Conservation (phyloP, 2,797 vertebrate genomes). For the Melanotaenia boesemani region DNA sequence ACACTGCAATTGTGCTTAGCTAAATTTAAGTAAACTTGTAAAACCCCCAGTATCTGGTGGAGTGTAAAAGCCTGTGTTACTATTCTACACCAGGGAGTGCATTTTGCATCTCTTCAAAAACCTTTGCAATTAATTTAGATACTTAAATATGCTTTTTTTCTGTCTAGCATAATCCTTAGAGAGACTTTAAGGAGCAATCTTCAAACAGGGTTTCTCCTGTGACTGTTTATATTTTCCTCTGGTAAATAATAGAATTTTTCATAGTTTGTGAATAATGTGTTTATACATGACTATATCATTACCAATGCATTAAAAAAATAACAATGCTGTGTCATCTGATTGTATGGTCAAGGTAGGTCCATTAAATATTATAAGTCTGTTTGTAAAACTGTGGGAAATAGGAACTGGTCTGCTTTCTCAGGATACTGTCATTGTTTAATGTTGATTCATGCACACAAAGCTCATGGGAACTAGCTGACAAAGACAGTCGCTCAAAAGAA, state of each 20-base stretch:
- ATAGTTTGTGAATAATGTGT: background rate
- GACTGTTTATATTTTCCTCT: background rate
- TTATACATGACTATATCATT: background rate
- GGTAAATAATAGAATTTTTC: background rate
- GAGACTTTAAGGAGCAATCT: background rate
- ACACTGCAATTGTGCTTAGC: too few species aligned
- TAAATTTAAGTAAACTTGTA: too few species aligned
- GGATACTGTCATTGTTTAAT: slow-evolving; percentile 73
- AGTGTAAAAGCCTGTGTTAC: too few species aligned
- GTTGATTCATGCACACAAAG: slow-evolving; percentile 51
- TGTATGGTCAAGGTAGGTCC: slow-evolving; percentile 31
- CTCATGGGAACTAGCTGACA: slow-evolving; percentile 76
- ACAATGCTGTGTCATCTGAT: slow-evolving; percentile 12
- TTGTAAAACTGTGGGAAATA: slow-evolving; percentile 74
- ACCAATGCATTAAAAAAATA: slow-evolving; percentile 37
- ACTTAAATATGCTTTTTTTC: too few species aligned
- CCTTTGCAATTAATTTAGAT: too few species aligned
- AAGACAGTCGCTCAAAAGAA: slow-evolving; percentile 68
- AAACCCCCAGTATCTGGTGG: too few species aligned
- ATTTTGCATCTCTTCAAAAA: too few species aligned
- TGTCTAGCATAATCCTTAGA: background rate
- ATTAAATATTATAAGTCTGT: slow-evolving; percentile 34
- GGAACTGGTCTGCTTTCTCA: slow-evolving; percentile 66
- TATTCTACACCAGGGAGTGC: too few species aligned
- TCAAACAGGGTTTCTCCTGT: background rate